Evolutionary conservation across 64 coral and sea anemone genomes (phyloP).

Genomic region (Montipora foliosa): DNA sequence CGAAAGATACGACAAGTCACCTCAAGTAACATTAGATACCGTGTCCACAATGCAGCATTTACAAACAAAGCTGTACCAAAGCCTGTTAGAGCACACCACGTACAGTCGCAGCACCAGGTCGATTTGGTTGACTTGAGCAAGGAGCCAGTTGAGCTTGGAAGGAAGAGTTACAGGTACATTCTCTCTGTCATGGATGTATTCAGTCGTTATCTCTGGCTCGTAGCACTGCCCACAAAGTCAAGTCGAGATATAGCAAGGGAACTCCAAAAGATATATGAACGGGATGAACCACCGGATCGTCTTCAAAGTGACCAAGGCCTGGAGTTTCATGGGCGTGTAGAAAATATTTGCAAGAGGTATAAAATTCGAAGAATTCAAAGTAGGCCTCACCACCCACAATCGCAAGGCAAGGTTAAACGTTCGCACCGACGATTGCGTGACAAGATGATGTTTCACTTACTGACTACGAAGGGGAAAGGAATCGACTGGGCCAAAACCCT

Average conservation of each 20-base stretch:
- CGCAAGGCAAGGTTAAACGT: not conserved
- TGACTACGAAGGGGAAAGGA: too few species aligned
- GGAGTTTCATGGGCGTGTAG: not conserved
- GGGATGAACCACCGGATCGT: not conserved
- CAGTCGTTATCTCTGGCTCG: not conserved
- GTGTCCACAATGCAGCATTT: not conserved
- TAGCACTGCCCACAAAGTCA: not conserved
- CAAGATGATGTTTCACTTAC: not conserved
- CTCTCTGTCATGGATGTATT: not conserved
- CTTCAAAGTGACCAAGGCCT: not conserved
- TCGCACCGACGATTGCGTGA: not conserved
- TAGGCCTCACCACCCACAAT: not conserved
- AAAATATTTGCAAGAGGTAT: not conserved
- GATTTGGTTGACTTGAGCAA: not conserved
- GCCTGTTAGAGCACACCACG: not conserved
- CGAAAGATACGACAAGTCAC: not conserved
- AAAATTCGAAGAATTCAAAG: not conserved
- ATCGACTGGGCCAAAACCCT: too few species aligned
- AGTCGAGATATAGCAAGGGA: not conserved
- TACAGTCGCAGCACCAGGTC: not conserved
- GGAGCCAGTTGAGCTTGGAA: not conserved
- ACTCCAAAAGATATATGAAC: not conserved
- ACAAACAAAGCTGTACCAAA: not conserved
- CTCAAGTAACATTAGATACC: not conserved
- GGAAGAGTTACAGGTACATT: not conserved